Evolutionary conservation across 2,797 vertebrate species (phyloP), one percentile per base, ranked within the genome.

Genomic region (Acrocephalus scirpaceus): DNA sequence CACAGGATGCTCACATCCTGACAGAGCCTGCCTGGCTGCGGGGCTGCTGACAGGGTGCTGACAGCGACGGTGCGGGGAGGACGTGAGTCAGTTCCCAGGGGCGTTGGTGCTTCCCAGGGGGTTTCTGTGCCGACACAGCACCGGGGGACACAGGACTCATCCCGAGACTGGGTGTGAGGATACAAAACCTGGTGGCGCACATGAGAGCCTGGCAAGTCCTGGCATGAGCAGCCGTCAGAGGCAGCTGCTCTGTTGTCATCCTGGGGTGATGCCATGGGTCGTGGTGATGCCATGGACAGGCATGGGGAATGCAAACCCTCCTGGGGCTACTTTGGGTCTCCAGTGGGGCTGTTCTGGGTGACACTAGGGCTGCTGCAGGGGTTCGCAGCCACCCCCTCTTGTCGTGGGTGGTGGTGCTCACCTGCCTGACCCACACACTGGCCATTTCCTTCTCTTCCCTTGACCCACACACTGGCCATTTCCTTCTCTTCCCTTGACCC

Each of bases 101-200:
- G 38, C 2, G 15, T 73, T 1, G 1, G n/a, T 64, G 71, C 47
- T 47, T 90, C 40, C 84, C 4, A 0, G 40, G 65, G 76, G 76
- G 23, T 86, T 94, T 95, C 5, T 4, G 30, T 93, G 40, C 30
- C 1, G 0, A 14, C 47, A 30, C 7, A 4, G 53, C 1, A 2
- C 32, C 0, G 2, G 44, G 76, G 50, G 64, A 85, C 56, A 75
- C 51, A 0, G 2, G 51, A 76, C 36, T 95, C 95, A 94, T 22
- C 78, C 73, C 0, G 3, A 85, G 92, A 85, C 81, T 56, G 86
- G n/a, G 40, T 9, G 32, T n/a, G 77, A 62, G 60, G 74, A 62
- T 34, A 30, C 56, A 50, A 62, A 85, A 64, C 48, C 65, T 1
- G 1, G 36, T 0, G 0, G 56, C 0, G 2, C 38, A 32, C 1